These are phyloP conservation scores for Syrphus vitripennis DNA, from an alignment of 2,888 invertebrate species.

Conservation along the genomic window DNA sequence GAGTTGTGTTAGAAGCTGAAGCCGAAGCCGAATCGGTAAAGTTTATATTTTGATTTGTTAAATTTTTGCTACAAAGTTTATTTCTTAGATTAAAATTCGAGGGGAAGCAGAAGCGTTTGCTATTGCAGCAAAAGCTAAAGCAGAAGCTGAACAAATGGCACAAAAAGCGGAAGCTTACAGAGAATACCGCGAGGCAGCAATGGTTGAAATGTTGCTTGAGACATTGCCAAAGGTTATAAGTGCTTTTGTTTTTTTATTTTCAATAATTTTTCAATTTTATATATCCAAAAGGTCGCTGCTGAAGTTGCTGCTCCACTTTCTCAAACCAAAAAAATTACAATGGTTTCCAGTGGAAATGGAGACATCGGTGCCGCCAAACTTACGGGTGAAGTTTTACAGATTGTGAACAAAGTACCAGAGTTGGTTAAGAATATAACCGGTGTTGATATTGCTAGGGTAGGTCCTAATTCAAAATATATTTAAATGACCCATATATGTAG, in stretches of 20 bases:
- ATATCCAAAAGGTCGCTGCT: constrained; percentile 89
- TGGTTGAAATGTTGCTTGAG: constrained; percentile 98
- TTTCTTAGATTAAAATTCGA: constrained; percentile 85
- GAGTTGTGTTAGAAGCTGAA: constrained; percentile 96
- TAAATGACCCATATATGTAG: constrained; percentile 75
- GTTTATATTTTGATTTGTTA: neutral
- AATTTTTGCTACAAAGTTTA: neutral
- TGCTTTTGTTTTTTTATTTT: neutral
- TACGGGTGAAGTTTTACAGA: constrained; percentile 95
- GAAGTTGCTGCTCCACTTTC: constrained; percentile 97
- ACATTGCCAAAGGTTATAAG: constrained; percentile 93
- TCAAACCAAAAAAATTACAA: constrained; percentile 96
- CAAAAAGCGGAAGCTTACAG: constrained; percentile 98
- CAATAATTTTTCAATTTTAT: neutral
- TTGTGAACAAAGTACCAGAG: constrained; percentile 95
- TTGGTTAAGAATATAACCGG: constrained; percentile 96
- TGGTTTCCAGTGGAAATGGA: constrained; percentile 96
- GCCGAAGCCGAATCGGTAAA: constrained; percentile 94
- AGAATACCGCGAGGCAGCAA: constrained; percentile 97
- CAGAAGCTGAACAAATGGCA: constrained; percentile 98
- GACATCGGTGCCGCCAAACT: constrained; percentile 97
- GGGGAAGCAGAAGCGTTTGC: constrained; percentile 96
- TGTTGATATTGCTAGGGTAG: constrained; percentile 94
- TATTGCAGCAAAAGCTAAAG: constrained; percentile 95
- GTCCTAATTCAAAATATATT: constrained; percentile 81